A percentile compares a stretch with the other conserved stretches of the same genome.
These are phyloP conservation scores for Galbula dea DNA, from an alignment of 2,113 vertebrate genomes.

Conservation along the genomic window DNA sequence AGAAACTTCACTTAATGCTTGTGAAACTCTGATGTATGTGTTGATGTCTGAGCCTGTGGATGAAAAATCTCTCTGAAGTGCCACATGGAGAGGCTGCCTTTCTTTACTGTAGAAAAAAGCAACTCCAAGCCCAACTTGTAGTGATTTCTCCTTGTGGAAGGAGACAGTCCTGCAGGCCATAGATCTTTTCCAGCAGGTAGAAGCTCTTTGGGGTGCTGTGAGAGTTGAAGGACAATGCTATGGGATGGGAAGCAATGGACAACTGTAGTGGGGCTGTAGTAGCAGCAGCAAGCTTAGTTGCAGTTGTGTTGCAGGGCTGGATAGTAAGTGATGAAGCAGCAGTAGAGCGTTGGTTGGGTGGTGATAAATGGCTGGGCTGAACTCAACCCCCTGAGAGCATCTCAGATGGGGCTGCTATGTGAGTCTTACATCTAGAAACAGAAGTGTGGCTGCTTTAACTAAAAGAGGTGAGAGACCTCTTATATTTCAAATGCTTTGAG, in stretches of 20 bases:
- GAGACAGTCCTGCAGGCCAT: not conserved
- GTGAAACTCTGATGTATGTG: not conserved
- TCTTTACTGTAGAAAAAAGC: not conserved
- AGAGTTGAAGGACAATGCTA: rapidly evolving
- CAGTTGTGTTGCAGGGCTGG: not conserved
- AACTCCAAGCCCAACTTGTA: not conserved
- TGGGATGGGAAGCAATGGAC: not conserved
- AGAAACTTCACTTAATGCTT: not conserved
- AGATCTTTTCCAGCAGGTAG: not conserved
- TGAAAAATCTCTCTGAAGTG: not conserved
- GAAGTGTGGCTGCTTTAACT: not conserved
- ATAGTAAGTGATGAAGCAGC: not conserved
- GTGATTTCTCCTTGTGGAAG: not conserved
- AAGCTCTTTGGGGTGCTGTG: not conserved
- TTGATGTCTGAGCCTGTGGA: not conserved
- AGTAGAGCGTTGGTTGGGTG: not conserved
- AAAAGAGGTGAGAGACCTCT: not conserved
- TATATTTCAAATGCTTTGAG: not conserved
- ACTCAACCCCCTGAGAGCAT: not conserved
- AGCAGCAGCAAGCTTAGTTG: not conserved
- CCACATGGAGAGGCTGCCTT: not conserved
- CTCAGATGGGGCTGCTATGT: not conserved
- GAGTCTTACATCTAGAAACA: not conserved
- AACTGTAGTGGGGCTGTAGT: rapidly evolving
- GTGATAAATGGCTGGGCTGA: not conserved